Evolutionary conservation across 2,888 invertebrate species (phyloP), one percentile per base, ranked within the genome.

Genomic region (Ganaspis brasiliensis): DNA sequence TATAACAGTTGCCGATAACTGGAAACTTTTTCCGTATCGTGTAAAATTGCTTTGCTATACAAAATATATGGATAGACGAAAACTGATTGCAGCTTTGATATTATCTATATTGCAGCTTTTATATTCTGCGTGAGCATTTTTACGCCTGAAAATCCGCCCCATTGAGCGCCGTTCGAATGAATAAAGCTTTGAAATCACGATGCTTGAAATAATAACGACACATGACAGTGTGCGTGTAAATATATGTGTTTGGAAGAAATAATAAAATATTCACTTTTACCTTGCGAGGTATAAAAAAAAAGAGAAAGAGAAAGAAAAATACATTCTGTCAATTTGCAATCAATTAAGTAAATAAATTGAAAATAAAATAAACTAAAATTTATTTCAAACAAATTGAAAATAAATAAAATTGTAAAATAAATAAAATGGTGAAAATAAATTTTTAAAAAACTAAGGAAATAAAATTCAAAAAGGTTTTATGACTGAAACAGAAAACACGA

Each of bases 121-220:
- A 61, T 61, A 61, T 61, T 37, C 19, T 61, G 61, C 61, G 37
- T 61, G 61, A 61, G 61, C 61, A 61, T 61, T 61, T 61, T 61
- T 37, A 61, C 37, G 61, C 61, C 37, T 37, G 37, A 61, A 61
- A 61, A 37, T 61, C 61, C 35, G 37, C 21, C 61, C 61, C 37
- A 61, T 21, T 61, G 61, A 61, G 4, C 61, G 37, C 19, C 61
- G 37, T 61, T 61, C 21, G 19, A 61, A 61, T 61, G 21, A 61
- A 61, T 61, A 37, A 61, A 61, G 61, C 61, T 61, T 61, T 35
- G 37, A 6, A 19, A 61, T 19, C 19, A 35, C 61, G 61, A 61
- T 19, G 61, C 19, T 37, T 61, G 61, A 61, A 61, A 37, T 37
- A 61, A 61, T 61, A 61, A 37, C 19, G 21, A 14, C 37, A 37